phyloP scores from a whole-genome alignment of 2,113 vertebrate genomes.

The Cyanistes caeruleus region DNA sequence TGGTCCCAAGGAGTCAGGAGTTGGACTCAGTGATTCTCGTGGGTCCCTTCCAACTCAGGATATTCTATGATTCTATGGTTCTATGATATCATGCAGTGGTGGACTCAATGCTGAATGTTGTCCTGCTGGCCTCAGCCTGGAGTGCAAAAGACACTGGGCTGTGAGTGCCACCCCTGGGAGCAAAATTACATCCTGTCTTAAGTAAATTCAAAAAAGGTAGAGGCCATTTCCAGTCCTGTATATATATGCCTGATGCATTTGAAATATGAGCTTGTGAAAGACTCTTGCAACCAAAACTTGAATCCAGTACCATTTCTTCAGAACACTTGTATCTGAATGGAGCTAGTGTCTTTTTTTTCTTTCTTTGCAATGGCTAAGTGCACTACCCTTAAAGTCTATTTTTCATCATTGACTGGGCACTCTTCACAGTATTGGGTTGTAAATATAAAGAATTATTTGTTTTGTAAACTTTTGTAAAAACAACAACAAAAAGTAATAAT shows the following conservation, averaged over 20 bases:
- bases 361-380: conserved; percentile 53
- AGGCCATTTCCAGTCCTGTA: conserved; percentile 4
- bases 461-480: conserved; percentile 92
- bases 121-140: background rate
- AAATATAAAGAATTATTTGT: conserved; percentile 80
- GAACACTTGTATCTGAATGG: background rate
- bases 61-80: background rate
- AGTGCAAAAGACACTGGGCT: background rate
- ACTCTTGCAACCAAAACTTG: conserved; percentile 47
- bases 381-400: conserved; percentile 68
- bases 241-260: background rate
- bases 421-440: conserved; percentile 76
- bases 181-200: background rate
- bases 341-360: conserved; percentile 13
- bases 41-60: background rate
- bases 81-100: background rate
- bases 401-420: conserved; percentile 63
- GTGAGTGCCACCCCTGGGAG: background rate
- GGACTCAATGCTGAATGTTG: background rate
- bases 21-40: background rate
- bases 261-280: conserved; percentile 33
- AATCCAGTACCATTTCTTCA: conserved; percentile 43
- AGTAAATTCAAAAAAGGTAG: background rate
- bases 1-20: background rate
- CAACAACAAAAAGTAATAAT: conserved; percentile 69